Percentiles rank a stretch among this genome's conserved stretches.
phyloP scores from a whole-genome alignment of 1,140 invertebrate genomes.

The Papilio dardanus region DNA sequence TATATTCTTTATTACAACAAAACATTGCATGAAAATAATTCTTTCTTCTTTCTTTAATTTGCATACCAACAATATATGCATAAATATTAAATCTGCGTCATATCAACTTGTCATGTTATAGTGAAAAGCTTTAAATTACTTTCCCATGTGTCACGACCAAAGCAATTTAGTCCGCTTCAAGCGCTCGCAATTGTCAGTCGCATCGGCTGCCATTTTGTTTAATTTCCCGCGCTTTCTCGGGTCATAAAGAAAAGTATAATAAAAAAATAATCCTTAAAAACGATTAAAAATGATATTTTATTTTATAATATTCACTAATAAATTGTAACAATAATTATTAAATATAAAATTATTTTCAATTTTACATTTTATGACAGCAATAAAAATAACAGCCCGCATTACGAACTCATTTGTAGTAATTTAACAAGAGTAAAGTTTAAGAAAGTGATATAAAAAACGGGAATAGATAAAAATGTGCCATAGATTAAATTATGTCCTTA shows the following conservation, averaged over 20 bases:
- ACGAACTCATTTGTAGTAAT: not conserved
- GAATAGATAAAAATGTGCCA: constrained; percentile 29
- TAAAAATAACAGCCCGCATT: constrained; percentile 22
- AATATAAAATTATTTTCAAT: not conserved
- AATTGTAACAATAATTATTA: not conserved
- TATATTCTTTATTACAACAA: too few species aligned
- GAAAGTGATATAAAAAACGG: constrained; percentile 29
- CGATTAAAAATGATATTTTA: not conserved
- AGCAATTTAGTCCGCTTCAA: constrained; percentile 59
- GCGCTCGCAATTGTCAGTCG: constrained; percentile 56
- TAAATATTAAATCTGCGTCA: constrained; percentile 4
- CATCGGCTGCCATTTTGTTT: constrained; percentile 52
- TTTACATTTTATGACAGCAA: not conserved
- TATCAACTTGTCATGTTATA: not conserved
- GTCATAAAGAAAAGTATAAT: constrained; percentile 9
- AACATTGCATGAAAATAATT: not conserved
- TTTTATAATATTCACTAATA: not conserved
- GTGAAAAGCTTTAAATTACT: constrained; percentile 36
- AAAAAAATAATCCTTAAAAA: too few species aligned
- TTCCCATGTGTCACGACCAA: constrained; percentile 33
- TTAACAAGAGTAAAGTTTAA: not conserved
- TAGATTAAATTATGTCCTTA: constrained; percentile 57
- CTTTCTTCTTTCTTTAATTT: not conserved
- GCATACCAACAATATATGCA: not conserved
- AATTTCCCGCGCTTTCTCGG: constrained; percentile 59